Percentiles rank a stretch among this genome's conserved stretches.
Conservation (phyloP, 2,888 invertebrate species). For the Priocnemis perturbator region DNA sequence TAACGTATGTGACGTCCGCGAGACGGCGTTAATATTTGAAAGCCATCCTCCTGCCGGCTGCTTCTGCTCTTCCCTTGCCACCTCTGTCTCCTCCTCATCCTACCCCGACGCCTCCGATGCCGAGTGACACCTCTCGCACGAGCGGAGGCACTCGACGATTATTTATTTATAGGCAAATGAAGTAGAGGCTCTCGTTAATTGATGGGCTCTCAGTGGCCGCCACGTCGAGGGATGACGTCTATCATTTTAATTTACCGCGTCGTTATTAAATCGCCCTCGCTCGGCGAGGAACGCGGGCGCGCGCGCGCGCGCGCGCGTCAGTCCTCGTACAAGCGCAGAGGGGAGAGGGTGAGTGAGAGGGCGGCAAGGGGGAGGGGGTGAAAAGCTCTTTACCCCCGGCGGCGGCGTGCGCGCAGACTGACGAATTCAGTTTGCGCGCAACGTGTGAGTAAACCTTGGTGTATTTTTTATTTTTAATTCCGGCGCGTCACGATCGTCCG, state of each 20-base stretch:
- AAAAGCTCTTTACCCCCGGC: conserved; percentile 11
- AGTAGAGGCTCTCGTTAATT: conserved; percentile 68
- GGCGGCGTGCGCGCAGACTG: conserved; percentile 4
- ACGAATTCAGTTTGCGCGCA: neutral
- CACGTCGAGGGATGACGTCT: conserved; percentile 66
- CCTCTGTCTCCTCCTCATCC: conserved; percentile 34
- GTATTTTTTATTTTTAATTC: conserved; percentile 3
- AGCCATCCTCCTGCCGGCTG: conserved; percentile 54
- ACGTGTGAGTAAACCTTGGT: neutral
- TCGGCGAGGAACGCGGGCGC: conserved; percentile 34
- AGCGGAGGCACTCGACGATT: conserved; percentile 63
- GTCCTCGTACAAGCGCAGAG: conserved; percentile 24
- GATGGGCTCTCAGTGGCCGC: conserved; percentile 72
- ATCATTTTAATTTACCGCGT: conserved; percentile 71
- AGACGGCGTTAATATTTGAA: conserved; percentile 71
- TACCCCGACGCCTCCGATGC: conserved; percentile 33
- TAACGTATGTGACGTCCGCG: conserved; percentile 66
- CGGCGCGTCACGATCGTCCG: no score
- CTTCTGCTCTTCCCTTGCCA: conserved; percentile 42
- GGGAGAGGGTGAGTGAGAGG: conserved; percentile 8
- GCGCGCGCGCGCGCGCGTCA: conserved; percentile 32
- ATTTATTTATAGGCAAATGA: conserved; percentile 70
- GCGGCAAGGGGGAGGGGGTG: conserved; percentile 12
- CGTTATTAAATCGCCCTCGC: conserved; percentile 64
- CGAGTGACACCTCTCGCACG: conserved; percentile 63